Conservation (phyloP, 1,140 invertebrate species). For the Andricus grossulariae region DNA sequence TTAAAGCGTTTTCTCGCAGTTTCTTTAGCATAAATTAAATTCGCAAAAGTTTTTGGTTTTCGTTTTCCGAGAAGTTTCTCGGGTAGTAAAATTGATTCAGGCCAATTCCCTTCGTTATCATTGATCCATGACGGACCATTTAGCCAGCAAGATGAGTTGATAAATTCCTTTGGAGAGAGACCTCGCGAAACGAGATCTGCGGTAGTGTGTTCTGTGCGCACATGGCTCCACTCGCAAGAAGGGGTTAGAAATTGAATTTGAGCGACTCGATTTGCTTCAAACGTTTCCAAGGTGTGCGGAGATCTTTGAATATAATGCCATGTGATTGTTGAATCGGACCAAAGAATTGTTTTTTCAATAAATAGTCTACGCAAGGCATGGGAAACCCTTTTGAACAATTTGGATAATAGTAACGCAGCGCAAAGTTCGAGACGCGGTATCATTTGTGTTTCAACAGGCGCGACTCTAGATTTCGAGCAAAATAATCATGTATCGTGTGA, state of each 20-base stretch:
- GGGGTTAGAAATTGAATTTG: slow-evolving; percentile 61
- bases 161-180: slow-evolving; percentile 33
- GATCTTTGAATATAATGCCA: no score
- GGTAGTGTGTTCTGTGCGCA: no score
- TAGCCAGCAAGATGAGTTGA: slow-evolving; percentile 31
- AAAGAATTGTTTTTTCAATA: background rate
- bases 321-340: slow-evolving; percentile 66
- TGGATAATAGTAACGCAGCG: background rate
- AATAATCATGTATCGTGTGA: slow-evolving; percentile 3
- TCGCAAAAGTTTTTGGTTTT: no score
- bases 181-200: no score
- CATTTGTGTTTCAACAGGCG: background rate
- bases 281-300: no score
- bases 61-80: background rate
- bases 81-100: background rate
- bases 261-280: no score
- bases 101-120: no score
- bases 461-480: slow-evolving; percentile 13
- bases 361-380: background rate
- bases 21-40: no score
- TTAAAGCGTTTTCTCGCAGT: no score
- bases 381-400: background rate
- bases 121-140: no score
- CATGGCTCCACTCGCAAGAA: slow-evolving; percentile 61
- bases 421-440: slow-evolving; percentile 27